These are phyloP conservation scores for Panopea generosa DNA, from an alignment of 2,888 invertebrate species.

Conservation along the genomic window DNA sequence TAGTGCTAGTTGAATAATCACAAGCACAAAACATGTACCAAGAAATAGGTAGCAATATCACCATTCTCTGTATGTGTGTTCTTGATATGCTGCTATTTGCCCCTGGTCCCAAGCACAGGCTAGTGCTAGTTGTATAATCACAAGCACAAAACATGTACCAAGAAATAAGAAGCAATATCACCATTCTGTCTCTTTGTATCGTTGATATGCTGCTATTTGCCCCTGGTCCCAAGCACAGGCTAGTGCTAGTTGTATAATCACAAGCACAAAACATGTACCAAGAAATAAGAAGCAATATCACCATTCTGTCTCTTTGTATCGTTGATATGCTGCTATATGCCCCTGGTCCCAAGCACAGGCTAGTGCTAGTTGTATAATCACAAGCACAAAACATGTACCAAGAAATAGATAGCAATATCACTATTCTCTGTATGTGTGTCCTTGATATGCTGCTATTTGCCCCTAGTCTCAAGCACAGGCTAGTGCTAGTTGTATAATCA, in stretches of 20 bases:
- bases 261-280: constrained; percentile 18
- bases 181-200: too few species aligned
- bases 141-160: too few species aligned
- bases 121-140: too few species aligned
- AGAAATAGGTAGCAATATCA: too few species aligned
- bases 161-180: too few species aligned
- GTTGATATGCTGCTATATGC: constrained; percentile 6
- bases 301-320: not conserved
- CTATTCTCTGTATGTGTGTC: not conserved
- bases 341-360: constrained; percentile 24
- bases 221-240: too few species aligned
- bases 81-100: too few species aligned
- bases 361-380: constrained; percentile 15
- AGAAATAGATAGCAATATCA: constrained; percentile 7
- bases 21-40: too few species aligned
- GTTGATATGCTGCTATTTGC: too few species aligned
- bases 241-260: not conserved
- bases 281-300: constrained; percentile 12
- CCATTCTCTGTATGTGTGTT: too few species aligned
- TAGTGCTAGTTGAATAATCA: constrained; percentile 3
- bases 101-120: too few species aligned
- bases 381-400: constrained; percentile 17
- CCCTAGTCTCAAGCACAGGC: constrained; percentile 21
- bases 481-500: constrained; percentile 22
- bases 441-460: not conserved